Evolutionary conservation across 2,888 invertebrate genomes (phyloP).

Genomic region (Cyclophora punctaria): DNA sequence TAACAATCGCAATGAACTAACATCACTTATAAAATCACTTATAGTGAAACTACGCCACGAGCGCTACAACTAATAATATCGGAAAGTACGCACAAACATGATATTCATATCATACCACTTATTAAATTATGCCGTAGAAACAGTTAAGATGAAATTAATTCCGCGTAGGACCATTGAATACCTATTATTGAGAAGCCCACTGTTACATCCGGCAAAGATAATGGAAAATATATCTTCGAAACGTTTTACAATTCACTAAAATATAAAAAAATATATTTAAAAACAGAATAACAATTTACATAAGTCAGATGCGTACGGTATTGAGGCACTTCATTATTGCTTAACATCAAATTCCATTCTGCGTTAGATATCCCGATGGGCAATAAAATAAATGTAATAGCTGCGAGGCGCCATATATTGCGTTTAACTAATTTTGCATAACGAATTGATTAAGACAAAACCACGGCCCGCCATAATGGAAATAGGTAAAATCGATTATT

Average conservation of each 20-base stretch:
- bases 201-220: slow-evolving; percentile 37
- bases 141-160: slow-evolving; percentile 14
- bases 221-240: slow-evolving; percentile 30
- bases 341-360: slow-evolving; percentile 30
- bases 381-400: slow-evolving; percentile 27
- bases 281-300: slow-evolving; percentile 21
- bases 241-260: slow-evolving; percentile 21
- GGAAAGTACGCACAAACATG: no score
- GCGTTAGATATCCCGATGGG: slow-evolving; percentile 39
- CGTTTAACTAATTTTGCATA: slow-evolving; percentile 41
- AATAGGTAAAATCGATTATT: slow-evolving; percentile 10
- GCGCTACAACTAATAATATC: no score
- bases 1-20: no score
- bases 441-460: slow-evolving; percentile 34
- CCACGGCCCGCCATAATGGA: slow-evolving; percentile 11
- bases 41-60: no score
- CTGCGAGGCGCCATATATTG: slow-evolving; percentile 31
- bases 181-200: slow-evolving; percentile 24
- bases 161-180: slow-evolving; percentile 24
- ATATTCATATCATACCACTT: no score
- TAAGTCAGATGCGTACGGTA: slow-evolving; percentile 6
- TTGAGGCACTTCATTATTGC: slow-evolving; percentile 16
- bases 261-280: slow-evolving; percentile 5
- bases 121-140: no score
- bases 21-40: no score